Base-by-base conservation (phyloP, 2,888 invertebrate genomes). In the Drosophila maculinotata region DNA sequence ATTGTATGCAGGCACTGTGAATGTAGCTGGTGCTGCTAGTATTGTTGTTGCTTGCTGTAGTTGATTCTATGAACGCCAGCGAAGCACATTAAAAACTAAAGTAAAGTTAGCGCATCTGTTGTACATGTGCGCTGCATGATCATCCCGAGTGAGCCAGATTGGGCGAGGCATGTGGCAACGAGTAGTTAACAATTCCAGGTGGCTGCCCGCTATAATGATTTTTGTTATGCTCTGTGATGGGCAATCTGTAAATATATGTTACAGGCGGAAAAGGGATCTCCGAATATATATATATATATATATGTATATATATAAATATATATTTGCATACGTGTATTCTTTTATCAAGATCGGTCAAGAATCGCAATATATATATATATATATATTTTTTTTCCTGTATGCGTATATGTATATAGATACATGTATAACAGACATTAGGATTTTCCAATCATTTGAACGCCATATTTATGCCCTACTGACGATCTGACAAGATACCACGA, bases 11-110 rank as follows among this genome's bases (percentile, higher is more conserved):
- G 47, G 26, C 45, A 41, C 28, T 26, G 44, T 6, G 33, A 62
- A 26, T 44, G 56, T 12, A 49, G 38, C 1, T 48, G 38, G 12
- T 41, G 38, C n/a, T 31, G 45, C n/a, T 47, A 15, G 6, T 60
- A 20, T 15, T 56, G 35, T 39, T 47, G 48, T 6, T 49, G 14
- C 2, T 26, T 51, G 39, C 14, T 60, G 45, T 44, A 69, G 57
- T 51, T 64, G 41, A 56, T 65, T 63, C 63, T 59, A 62, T 71
- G 53, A 62, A 48, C 67, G 64, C 51, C 80, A 83, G 64, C 69
- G 83, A 66, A 65, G 84, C 84, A 77, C 80, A 79, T 63, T 58
- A 76, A 76, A 67, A 67, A 62, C 49, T 65, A 76, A 74, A 83
- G 65, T 76, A 76, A 62, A 57, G 58, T 69, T 79, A 64, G 59